Base-by-base conservation (phyloP, 2,797 vertebrate species). In the Pelochelys cantorii region DNA sequence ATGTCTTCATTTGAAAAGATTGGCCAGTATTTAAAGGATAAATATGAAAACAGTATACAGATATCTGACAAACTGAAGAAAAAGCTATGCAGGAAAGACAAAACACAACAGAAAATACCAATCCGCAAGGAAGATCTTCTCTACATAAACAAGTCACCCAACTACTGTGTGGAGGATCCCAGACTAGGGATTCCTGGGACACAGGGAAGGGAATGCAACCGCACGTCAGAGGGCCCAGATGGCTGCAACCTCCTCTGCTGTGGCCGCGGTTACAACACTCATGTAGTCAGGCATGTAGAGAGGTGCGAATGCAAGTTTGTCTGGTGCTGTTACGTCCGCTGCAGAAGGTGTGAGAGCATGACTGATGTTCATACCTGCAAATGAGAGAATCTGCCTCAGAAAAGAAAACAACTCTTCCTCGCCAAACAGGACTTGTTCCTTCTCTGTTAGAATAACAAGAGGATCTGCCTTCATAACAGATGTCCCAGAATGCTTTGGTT, bases 261-360 rank as follows among this genome's bases (percentile, higher is more conserved):
- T 2, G 99, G 99, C 11, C 97, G 99, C 0, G 99, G 99, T 3
- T 99, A 99, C 98, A 99, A 99, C 97, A 99, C 99, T 0, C 99
- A 99, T 0, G 98, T 99, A 6, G 99, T 99, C 86, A 96, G 99
- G 57, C 98, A 99, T 0, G 98, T 99, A 85, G 98, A 99, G 7
- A 98, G 99, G 84, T 99, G 99, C 2, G 98, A 99, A 75, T 99
- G 99, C 97, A 99, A 99, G 97, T 99, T 99, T 1, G 97, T 99
- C 83, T 99, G 99, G 99, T 99, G 99, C 98, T 99, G 99, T 97
- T 99, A 99, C 0, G 99, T 99, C 54, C 99, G 98, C 92, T 99
- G 99, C 97, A 94, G 98, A 27, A 98, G 99, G 81, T 99, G 99
- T 5, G 99, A 99, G 97, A 99, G 98, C 96, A 99, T 99, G 99